Percentiles rank a stretch among this genome's conserved stretches.
Evolutionary conservation across 2,888 invertebrate species (phyloP).

Genomic region (Melolontha melolontha): DNA sequence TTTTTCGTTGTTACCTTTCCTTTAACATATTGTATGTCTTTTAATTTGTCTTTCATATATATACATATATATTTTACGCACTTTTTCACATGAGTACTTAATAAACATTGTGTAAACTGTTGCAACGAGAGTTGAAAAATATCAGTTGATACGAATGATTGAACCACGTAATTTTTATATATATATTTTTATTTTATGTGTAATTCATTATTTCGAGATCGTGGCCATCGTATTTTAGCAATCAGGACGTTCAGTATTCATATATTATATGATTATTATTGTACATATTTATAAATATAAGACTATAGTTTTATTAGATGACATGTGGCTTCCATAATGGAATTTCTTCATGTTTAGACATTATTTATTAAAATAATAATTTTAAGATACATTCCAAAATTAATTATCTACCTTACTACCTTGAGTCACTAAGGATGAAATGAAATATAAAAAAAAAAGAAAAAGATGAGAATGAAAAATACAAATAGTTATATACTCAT

Average conservation of each 20-base stretch:
- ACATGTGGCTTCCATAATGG: slow-evolving; percentile 56
- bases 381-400: slow-evolving; percentile 58
- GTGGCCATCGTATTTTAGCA: slow-evolving; percentile 59
- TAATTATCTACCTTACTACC: slow-evolving; percentile 22
- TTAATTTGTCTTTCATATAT: slow-evolving; percentile 6
- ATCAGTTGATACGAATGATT: slow-evolving; percentile 24
- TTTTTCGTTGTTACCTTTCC: neutral
- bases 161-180: slow-evolving; percentile 43
- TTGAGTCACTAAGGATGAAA: slow-evolving; percentile 13
- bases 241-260: slow-evolving; percentile 60
- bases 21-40: neutral
- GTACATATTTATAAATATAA: slow-evolving; percentile 50
- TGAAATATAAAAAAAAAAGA: slow-evolving; percentile 49
- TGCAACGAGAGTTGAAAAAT: slow-evolving; percentile 1
- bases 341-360: slow-evolving; percentile 52
- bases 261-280: slow-evolving; percentile 56
- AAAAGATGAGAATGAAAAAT: slow-evolving; percentile 28
- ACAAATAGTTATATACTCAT: slow-evolving; percentile 60
- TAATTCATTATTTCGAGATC: slow-evolving; percentile 46
- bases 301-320: slow-evolving; percentile 52
- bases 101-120: neutral
- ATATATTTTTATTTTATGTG: slow-evolving; percentile 33
- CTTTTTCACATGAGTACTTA: slow-evolving; percentile 3
- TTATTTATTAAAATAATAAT: slow-evolving; percentile 50
- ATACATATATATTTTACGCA: neutral